phyloP scores from a whole-genome alignment of 2,113 vertebrate species.

The Myotis yumanensis region DNA sequence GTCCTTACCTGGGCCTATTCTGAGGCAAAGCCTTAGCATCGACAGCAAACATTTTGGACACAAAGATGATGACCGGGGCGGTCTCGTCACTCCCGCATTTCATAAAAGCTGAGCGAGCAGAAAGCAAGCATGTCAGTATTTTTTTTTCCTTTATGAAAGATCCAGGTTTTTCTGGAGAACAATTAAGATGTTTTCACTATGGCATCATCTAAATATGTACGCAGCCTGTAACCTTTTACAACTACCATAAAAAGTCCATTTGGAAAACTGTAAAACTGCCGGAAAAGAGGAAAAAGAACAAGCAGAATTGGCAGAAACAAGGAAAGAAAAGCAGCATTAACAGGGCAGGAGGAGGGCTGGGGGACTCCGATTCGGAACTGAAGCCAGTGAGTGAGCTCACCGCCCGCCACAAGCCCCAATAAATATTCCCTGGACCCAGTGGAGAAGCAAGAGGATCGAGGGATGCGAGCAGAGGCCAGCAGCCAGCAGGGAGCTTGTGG shows the following conservation, averaged over 20 bases:
- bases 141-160: not conserved
- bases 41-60: conserved; percentile 98
- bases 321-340: not conserved
- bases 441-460: not conserved
- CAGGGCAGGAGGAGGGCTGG: not conserved
- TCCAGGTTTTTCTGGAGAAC: not conserved
- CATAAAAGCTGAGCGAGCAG: conserved; percentile 89
- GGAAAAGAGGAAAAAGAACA: not conserved
- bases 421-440: not conserved
- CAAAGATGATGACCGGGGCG: conserved; percentile 93
- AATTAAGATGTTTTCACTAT: not conserved
- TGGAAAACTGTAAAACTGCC: not conserved
- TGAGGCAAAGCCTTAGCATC: conserved; percentile 91
- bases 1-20: conserved; percentile 92
- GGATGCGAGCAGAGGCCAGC: not conserved
- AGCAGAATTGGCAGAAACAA: not conserved
- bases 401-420: no score
- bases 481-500: not conserved
- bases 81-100: conserved; percentile 89
- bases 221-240: not conserved
- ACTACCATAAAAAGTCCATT: not conserved
- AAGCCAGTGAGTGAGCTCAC: no score
- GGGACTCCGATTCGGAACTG: accelerated
- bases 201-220: not conserved
- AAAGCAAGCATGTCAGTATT: conserved; percentile 47